Conservation (phyloP, 2,797 vertebrate genomes). For the Antennarius maculatus region DNA sequence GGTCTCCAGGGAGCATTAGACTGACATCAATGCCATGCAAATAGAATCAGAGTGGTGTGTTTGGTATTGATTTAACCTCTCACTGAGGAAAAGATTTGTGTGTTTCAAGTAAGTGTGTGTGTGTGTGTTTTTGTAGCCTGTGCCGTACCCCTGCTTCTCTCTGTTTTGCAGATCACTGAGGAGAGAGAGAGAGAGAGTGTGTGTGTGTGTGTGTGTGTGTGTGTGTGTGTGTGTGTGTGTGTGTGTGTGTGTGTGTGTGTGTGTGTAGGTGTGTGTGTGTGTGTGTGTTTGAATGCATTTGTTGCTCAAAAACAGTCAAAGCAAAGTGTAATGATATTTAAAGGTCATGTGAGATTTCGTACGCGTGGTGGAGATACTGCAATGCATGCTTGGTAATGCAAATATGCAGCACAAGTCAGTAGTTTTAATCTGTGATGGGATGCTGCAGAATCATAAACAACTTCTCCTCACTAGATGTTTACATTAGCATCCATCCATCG, state of each 20-base stretch:
- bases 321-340: slow-evolving; percentile 69
- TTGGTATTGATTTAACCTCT: slow-evolving; percentile 67
- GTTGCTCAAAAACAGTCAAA: slow-evolving; percentile 25
- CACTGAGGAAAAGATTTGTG: slow-evolving; percentile 41
- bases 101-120: slow-evolving; percentile 21
- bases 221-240: no score
- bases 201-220: no score
- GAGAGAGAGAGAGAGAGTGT: no score
- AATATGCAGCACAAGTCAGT: slow-evolving; percentile 9
- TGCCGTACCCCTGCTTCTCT: slow-evolving; percentile 10
- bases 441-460: neutral
- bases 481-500: no score
- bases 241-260: no score
- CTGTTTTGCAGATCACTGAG: slow-evolving; percentile 15
- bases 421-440: slow-evolving; percentile 1
- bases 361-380: slow-evolving; percentile 17
- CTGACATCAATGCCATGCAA: slow-evolving; percentile 74
- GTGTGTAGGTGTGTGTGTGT: no score
- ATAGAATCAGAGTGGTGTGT: slow-evolving; percentile 51
- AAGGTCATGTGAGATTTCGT: slow-evolving; percentile 67
- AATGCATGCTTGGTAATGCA: neutral
- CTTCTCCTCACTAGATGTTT: no score
- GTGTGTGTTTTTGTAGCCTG: neutral
- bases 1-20: slow-evolving; percentile 48
- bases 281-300: neutral